Evolutionary conservation across 2,113 vertebrate species (phyloP).

Genomic region (Salvelinus namaycush): DNA sequence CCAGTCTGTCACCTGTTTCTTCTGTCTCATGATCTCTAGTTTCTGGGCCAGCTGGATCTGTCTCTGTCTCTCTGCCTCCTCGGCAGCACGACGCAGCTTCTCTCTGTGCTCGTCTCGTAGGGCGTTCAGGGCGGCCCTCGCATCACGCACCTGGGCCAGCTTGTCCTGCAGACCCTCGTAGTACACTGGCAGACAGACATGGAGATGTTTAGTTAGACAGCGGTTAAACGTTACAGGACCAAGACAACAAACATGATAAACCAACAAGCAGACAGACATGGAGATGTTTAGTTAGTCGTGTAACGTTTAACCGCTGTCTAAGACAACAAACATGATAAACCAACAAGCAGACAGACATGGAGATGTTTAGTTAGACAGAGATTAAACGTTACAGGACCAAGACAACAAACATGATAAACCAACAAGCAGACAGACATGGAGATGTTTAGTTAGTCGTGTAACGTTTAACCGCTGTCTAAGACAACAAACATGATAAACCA

Average conservation of each 20-base stretch:
- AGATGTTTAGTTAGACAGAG: no score
- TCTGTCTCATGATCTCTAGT: conserved; percentile 97
- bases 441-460: not conserved
- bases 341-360: no score
- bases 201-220: no score
- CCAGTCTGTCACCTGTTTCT: conserved; percentile 61
- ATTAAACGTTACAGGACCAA: no score
- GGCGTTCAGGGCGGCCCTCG: conserved; percentile 89
- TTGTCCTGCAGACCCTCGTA: conserved; percentile 98
- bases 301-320: no score
- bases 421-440: not conserved
- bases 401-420: no score
- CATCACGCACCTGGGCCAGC: conserved; percentile 93
- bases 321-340: no score
- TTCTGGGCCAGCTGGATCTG: conserved; percentile 98
- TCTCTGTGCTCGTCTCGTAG: conserved; percentile 94
- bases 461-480: not conserved
- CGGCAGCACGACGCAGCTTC: conserved; percentile 87
- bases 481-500: no score
- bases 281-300: no score
- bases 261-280: not conserved
- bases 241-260: no score
- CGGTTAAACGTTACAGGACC: no score
- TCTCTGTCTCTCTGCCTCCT: conserved; percentile 93
- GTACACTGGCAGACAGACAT: conserved; percentile 79